Percentiles rank a stretch among this genome's conserved stretches.
phyloP scores from a whole-genome alignment of 2,888 invertebrate species.

The Troides aeacus region DNA sequence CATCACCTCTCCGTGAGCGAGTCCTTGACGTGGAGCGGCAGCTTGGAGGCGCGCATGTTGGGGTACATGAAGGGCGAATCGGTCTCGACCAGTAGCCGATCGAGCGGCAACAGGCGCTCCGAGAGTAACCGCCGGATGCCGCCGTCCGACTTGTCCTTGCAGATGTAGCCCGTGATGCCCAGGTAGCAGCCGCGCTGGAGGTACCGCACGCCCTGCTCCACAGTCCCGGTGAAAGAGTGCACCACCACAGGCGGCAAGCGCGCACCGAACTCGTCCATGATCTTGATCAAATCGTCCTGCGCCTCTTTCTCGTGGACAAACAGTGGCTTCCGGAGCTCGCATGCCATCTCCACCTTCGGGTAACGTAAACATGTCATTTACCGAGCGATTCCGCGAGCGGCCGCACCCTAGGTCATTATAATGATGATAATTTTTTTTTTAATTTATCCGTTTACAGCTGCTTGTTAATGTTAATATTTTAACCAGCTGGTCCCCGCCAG shows the following conservation, averaged over 20 bases:
- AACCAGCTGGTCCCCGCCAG: too few relatives aligned
- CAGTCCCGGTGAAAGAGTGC: conserved; percentile 95
- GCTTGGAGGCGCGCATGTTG: conserved; percentile 94
- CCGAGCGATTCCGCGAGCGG: too few relatives aligned
- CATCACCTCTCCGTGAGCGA: conserved; percentile 89
- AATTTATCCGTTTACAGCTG: too few relatives aligned
- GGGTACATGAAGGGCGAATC: conserved; percentile 98
- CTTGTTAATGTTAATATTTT: too few relatives aligned
- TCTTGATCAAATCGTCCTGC: conserved; percentile 89
- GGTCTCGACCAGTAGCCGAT: conserved; percentile 92
- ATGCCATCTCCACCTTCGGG: conserved; percentile 88
- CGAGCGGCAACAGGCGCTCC: conserved; percentile 89
- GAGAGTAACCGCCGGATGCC: conserved; percentile 92
- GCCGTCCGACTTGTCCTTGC: conserved; percentile 95
- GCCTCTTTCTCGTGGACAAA: conserved; percentile 96
- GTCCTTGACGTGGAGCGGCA: conserved; percentile 92
- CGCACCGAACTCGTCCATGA: conserved; percentile 72
- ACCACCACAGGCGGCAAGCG: conserved; percentile 90
- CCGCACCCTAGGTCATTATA: too few relatives aligned
- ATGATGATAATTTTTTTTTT: too few relatives aligned
- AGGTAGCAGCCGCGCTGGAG: conserved; percentile 92
- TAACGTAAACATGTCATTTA: too few relatives aligned
- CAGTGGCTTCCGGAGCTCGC: conserved; percentile 91
- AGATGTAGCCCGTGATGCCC: conserved; percentile 87
- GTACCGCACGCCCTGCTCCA: conserved; percentile 89